Conservation (phyloP, 2,888 invertebrate genomes). For the Amblyjoppa fuscipennis region DNA sequence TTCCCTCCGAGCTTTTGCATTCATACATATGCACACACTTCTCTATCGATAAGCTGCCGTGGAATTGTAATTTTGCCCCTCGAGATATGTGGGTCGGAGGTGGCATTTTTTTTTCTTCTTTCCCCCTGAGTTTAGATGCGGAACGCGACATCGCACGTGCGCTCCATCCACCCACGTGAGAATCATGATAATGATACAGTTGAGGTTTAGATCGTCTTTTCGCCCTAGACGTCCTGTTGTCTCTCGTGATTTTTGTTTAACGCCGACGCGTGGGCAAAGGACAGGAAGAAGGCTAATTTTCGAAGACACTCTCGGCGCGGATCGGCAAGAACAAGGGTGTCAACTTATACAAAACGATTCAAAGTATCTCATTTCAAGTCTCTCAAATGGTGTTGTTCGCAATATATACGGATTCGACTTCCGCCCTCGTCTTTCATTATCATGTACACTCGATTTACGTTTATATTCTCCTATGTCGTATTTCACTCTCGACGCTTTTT, state of each 20-base stretch:
- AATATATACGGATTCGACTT: conserved; percentile 29
- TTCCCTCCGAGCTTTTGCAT: background rate
- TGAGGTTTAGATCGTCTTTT: conserved; percentile 50
- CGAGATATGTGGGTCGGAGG: background rate
- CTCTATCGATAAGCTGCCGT: background rate
- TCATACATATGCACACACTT: background rate
- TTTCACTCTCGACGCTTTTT: background rate
- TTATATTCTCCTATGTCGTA: background rate
- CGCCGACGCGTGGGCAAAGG: conserved; percentile 62
- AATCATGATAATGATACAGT: conserved; percentile 63
- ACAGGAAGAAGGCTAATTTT: conserved; percentile 52
- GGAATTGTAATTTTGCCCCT: background rate
- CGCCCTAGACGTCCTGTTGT: conserved; percentile 63
- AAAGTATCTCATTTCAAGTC: background rate
- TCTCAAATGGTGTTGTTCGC: conserved; percentile 5
- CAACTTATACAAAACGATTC: conserved; percentile 27
- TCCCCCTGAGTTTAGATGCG: background rate
- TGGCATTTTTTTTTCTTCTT: background rate
- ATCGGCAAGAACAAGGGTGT: conserved; percentile 31
- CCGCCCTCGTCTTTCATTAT: conserved; percentile 16
- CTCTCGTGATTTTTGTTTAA: conserved; percentile 36
- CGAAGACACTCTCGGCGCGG: background rate
- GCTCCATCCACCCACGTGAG: conserved; percentile 51
- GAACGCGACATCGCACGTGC: conserved; percentile 38
- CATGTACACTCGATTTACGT: background rate